Conservation (phyloP, 2,888 invertebrate species). For the Cecidostiba fungosa region DNA sequence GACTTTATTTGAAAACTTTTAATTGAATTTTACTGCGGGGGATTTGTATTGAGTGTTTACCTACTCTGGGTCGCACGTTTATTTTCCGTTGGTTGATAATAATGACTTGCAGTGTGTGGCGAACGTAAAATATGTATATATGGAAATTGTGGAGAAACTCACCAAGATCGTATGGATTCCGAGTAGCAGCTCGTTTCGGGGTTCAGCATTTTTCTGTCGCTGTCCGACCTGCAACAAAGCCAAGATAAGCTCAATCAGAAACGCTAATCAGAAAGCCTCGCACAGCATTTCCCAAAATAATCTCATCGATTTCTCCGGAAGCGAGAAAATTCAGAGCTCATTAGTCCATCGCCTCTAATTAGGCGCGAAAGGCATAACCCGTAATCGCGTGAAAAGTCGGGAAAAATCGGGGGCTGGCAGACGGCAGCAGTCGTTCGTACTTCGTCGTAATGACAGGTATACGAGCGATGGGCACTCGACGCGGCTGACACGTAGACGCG, state of each 20-base stretch:
- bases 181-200: conserved; percentile 78
- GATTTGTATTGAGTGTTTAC: background rate
- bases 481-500: conserved; percentile 19
- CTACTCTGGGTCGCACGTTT: background rate
- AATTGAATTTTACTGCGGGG: background rate
- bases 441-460: conserved; percentile 44
- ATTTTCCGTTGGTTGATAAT: background rate
- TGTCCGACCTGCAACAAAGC: conserved; percentile 77
- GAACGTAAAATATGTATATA: no score
- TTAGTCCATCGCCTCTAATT: conserved; percentile 3
- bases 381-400: conserved; percentile 1
- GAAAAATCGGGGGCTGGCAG: background rate
- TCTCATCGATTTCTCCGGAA: background rate
- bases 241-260: background rate
- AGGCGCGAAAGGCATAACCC: background rate
- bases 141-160: conserved; percentile 64
- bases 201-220: conserved; percentile 79
- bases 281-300: background rate
- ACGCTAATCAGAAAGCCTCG: background rate
- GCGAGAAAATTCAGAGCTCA: background rate
- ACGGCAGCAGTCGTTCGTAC: background rate
- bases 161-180: conserved; percentile 79
- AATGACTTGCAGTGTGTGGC: no score
- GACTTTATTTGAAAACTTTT: background rate
- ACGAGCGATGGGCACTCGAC: conserved; percentile 43